phyloP scores from a whole-genome alignment of 2,797 vertebrate genomes.

The Lithobates sylvaticus region DNA sequence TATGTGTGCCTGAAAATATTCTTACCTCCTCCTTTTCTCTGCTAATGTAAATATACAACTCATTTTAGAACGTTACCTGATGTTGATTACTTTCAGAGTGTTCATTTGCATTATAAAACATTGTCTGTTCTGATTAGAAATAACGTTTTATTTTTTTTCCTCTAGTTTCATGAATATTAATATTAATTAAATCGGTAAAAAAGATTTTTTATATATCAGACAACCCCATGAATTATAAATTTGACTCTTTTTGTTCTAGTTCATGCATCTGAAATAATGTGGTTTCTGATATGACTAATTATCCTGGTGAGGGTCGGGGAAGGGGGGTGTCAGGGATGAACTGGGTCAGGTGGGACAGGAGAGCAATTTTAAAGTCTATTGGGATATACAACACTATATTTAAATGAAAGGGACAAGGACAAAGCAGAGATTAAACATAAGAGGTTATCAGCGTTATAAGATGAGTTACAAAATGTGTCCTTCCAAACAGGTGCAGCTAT shows the following conservation, averaged over 20 bases:
- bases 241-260: constrained; percentile 66
- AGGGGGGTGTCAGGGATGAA: constrained; percentile 17
- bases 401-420: constrained; percentile 33
- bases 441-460: constrained; percentile 49
- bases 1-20: constrained; percentile 3
- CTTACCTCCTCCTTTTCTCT: constrained; percentile 27
- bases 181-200: constrained; percentile 73
- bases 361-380: constrained; percentile 29
- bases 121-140: constrained; percentile 75
- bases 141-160: constrained; percentile 65
- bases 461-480: constrained; percentile 29
- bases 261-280: constrained; percentile 68
- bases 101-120: constrained; percentile 69
- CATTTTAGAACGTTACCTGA: constrained; percentile 40
- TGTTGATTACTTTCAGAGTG: constrained; percentile 65
- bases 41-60: constrained; percentile 50
- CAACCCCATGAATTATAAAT: constrained; percentile 72
- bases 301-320: constrained; percentile 29
- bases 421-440: constrained; percentile 45
- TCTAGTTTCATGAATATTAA: constrained; percentile 73
- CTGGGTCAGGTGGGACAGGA: constrained; percentile 44
- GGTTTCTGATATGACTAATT: constrained; percentile 67
- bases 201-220: constrained; percentile 71
- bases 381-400: constrained; percentile 9
- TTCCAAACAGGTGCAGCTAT: constrained; percentile 36